Base-by-base conservation (phyloP, 2,888 invertebrate species). In the Caenorhabditis sp. region DNA sequence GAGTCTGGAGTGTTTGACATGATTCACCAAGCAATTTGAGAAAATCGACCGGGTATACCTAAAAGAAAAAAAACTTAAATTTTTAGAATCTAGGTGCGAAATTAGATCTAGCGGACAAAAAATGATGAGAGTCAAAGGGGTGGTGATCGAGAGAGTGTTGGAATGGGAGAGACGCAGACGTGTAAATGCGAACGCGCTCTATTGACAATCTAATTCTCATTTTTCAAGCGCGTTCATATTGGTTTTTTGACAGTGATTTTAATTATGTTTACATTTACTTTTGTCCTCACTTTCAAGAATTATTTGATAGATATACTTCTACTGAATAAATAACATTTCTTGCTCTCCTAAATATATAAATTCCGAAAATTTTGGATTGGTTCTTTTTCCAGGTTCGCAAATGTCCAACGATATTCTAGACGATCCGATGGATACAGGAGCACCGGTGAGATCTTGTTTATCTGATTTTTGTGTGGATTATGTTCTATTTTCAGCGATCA, bases 351-450 rank as follows among this genome's bases (percentile, higher is more conserved):
- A n/a, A n/a, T n/a, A n/a, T n/a, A n/a, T n/a, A n/a, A n/a, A n/a
- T n/a, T n/a, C n/a, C n/a, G n/a, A n/a, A n/a, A n/a, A n/a, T n/a
- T n/a, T n/a, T n/a, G n/a, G n/a, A n/a, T n/a, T n/a, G n/a, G n/a
- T n/a, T n/a, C n/a, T 51, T 62, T 40, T 47, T 47, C 4, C 47
- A 47, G 47, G 32, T 26, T 13, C 40, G 13, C 11, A 13, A 64
- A 81, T 81, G 81, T 65, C 76, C 18, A 50, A 65, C 47, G 81
- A 70, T 8, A 2, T 67, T 15, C 47, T 76, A 8, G 81, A 76
- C 40, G 81, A 81, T 61, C 81, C 81, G 47, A 81, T 81, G 81
- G 81, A 81, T 13, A 67, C 61, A 44, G 67, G 64, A 13, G 55
- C 65, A 0, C 40, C 55, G 64, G 80, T 72, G 62, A 13, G 13